phyloP scores from a whole-genome alignment of 2,797 vertebrate species.

The Enteromius viviparus region DNA sequence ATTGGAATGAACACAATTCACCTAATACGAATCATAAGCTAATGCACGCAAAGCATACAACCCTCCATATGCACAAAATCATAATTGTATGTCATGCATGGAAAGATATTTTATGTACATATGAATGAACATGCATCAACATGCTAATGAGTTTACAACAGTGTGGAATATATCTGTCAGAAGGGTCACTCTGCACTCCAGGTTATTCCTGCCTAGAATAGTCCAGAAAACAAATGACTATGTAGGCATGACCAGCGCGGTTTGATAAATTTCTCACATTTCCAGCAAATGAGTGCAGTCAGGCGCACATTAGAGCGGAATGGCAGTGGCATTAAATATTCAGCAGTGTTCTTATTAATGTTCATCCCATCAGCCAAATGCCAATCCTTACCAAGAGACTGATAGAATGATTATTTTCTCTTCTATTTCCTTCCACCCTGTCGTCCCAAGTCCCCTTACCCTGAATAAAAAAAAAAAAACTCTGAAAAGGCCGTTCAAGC shows the following conservation, averaged over 20 bases:
- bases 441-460: constrained; percentile 21
- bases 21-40: neutral
- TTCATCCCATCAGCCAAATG: constrained; percentile 56
- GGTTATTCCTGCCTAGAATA: constrained; percentile 47
- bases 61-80: constrained; percentile 2
- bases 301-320: constrained; percentile 60
- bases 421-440: constrained; percentile 12
- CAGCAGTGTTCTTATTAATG: constrained; percentile 60
- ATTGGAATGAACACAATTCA: neutral
- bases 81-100: neutral
- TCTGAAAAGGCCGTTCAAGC: neutral
- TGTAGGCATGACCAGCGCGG: constrained; percentile 37
- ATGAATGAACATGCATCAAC: constrained; percentile 20
- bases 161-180: constrained; percentile 10
- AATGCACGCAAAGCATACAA: neutral
- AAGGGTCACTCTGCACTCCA: constrained; percentile 52
- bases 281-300: constrained; percentile 62
- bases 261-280: constrained; percentile 64
- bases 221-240: constrained; percentile 53
- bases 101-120: neutral
- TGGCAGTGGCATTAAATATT: constrained; percentile 65
- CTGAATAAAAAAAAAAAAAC: constrained; percentile 28
- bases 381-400: constrained; percentile 48
- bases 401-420: constrained; percentile 53
- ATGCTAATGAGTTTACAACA: constrained; percentile 3